phyloP scores from a whole-genome alignment of 2,888 invertebrate genomes.

The Automeris io region DNA sequence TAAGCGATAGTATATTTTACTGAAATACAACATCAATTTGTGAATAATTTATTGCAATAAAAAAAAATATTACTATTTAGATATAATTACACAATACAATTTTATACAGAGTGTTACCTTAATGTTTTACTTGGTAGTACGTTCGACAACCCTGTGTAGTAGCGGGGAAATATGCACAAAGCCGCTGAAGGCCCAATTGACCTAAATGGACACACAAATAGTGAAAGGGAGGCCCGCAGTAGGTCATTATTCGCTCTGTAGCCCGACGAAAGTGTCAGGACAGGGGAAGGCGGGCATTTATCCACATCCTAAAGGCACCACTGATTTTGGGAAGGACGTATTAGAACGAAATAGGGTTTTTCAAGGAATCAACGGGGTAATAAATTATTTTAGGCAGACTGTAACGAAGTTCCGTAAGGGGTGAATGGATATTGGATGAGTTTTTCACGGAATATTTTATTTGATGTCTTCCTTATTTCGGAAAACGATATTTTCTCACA shows the following conservation, averaged over 20 bases:
- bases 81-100: too few species aligned
- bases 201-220: conserved; percentile 73
- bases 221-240: conserved; percentile 57
- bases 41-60: too few species aligned
- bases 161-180: conserved; percentile 55
- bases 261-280: conserved; percentile 66
- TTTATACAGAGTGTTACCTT: too few species aligned
- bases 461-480: background rate
- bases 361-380: conserved; percentile 53
- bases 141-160: conserved; percentile 4
- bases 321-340: conserved; percentile 64
- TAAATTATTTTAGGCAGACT: conserved; percentile 49
- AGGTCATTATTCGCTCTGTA: conserved; percentile 69
- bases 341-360: conserved; percentile 51
- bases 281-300: conserved; percentile 61
- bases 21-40: too few species aligned
- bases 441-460: conserved; percentile 1
- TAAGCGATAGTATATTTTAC: too few species aligned
- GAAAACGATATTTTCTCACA: background rate
- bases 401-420: conserved; percentile 32
- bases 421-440: conserved; percentile 14
- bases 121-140: too few species aligned
- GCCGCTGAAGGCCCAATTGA: conserved; percentile 66
- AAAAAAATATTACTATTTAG: too few species aligned
- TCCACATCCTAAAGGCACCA: conserved; percentile 68